Percentiles rank a stretch among this genome's conserved stretches.
phyloP scores from a whole-genome alignment of 2,113 vertebrate genomes.

The Aleadryas rufinucha region DNA sequence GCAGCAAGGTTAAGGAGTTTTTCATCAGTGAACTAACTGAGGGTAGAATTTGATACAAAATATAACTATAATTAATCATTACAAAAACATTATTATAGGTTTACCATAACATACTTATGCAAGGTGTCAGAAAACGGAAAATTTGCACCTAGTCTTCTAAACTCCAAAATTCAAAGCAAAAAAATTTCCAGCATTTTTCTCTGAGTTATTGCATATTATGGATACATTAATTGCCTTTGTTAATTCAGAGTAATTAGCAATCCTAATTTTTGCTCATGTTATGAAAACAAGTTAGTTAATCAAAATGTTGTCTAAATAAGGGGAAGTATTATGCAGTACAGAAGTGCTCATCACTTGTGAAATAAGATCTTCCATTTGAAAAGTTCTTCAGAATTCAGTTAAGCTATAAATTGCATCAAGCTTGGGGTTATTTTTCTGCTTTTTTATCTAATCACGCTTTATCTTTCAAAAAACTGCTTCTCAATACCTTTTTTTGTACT shows the following conservation, averaged over 20 bases:
- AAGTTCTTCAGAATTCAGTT: background rate
- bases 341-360: background rate
- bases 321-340: background rate
- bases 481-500: background rate
- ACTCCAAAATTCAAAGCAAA: background rate
- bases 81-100: background rate
- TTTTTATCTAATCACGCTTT: slow-evolving; percentile 29
- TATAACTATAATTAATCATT: background rate
- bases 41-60: background rate
- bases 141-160: background rate
- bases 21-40: background rate
- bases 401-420: background rate
- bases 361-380: background rate
- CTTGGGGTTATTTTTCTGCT: background rate
- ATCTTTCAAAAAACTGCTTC: slow-evolving; percentile 20
- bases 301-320: background rate
- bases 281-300: background rate
- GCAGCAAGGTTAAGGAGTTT: background rate
- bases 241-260: background rate
- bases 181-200: background rate
- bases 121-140: background rate
- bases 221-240: background rate
- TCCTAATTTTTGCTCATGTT: background rate
- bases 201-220: background rate
- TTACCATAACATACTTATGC: background rate